A percentile compares a stretch with the other conserved stretches of the same genome.
These are phyloP conservation scores for Aurelia coerulea DNA, from an alignment of 30 jellyfish, hydroid and myxozoan genomes.

Conservation along the genomic window DNA sequence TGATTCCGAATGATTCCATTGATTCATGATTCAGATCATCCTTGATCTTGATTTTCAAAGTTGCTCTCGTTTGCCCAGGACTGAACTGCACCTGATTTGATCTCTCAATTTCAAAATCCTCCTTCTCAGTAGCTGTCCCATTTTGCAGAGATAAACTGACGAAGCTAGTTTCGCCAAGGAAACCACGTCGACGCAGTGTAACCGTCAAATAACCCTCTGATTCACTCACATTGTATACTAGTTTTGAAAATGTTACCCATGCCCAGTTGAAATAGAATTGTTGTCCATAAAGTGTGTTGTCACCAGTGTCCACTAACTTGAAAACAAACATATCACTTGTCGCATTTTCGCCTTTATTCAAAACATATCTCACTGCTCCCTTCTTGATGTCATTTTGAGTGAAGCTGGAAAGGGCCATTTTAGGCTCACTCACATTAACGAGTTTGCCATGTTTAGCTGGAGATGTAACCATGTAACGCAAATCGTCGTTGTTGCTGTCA, in stretches of 20 bases:
- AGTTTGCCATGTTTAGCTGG: conserved; percentile 89
- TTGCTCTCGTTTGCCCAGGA: conserved; percentile 83
- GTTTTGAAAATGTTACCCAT: conserved; percentile 67
- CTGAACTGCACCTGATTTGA: conserved; percentile 82
- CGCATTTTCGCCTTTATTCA: conserved; percentile 67
- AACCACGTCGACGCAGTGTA: conserved; percentile 76
- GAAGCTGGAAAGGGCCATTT: conserved; percentile 47
- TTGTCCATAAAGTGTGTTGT: conserved; percentile 74
- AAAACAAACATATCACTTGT: conserved; percentile 87
- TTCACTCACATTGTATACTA: conserved; percentile 76
- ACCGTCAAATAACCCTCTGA: conserved; percentile 71
- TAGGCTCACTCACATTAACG: conserved; percentile 50
- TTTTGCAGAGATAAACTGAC: conserved; percentile 69
- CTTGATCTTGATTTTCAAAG: conserved; percentile 54
- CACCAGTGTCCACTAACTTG: conserved; percentile 81
- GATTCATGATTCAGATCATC: conserved; percentile 82
- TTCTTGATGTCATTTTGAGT: conserved; percentile 78
- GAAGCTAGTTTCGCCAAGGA: conserved; percentile 82
- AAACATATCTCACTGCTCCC: conserved; percentile 62
- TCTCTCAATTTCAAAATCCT: conserved; percentile 61
- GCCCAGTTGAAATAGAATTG: conserved; percentile 94
- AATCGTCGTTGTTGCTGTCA: conserved; percentile 58
- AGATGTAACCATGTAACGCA: conserved; percentile 48
- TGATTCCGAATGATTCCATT: conserved; percentile 55
- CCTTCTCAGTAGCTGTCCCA: conserved; percentile 69